Base-by-base conservation (phyloP, 1,140 invertebrate species). In the Neodiprion pinetum region DNA sequence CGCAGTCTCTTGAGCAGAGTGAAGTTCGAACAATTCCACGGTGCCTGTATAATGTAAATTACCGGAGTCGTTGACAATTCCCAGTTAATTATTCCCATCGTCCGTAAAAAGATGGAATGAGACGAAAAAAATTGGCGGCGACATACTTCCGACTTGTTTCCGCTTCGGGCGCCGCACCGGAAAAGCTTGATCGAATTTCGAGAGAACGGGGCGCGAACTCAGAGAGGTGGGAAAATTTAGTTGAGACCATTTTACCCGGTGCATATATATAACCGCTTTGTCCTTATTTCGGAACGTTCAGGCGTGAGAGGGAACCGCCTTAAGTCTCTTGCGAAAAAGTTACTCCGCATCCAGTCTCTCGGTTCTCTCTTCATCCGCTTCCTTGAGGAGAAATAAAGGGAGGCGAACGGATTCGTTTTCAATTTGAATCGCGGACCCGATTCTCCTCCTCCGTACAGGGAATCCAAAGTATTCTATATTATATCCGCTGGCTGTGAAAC, bases 241-340 rank as follows among this genome's bases (percentile, higher is more conserved):
- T 77, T 77, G 75, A 82, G 75, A 74, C 75, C 77, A 76, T 81
- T 81, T 73, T 47, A n/a, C 61, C 61, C 11, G 68, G 11, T 71
- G 49, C 11, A 74, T 76, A 66, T 76, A 66, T 40, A 40, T 40
- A 40, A 40, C 2, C 28, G 48, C 53, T 71, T 48, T 47, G 77
- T 76, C 81, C 79, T 82, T 82, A 82, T 81, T 81, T 80, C 77
- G 80, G 69, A 67, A 77, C 77, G 72, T 28, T 81, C 67, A 76
- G 81, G 80, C 80, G 77, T 82, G 75, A 82, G 80, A 76, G 76
- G 28, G 5, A 40, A 40, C 28, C 28, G 28, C 5, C 28, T 40
- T 40, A 40, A 40, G 5, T 40, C 28, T 40, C 28, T 40, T 40
- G 28, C 28, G 28, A 40, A 40, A 40, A 40, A 40, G 28, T 40